Evolutionary conservation across 2,797 vertebrate genomes (phyloP), one percentile per base, ranked within the genome.

Genomic region (Crocodylus rhombifer): DNA sequence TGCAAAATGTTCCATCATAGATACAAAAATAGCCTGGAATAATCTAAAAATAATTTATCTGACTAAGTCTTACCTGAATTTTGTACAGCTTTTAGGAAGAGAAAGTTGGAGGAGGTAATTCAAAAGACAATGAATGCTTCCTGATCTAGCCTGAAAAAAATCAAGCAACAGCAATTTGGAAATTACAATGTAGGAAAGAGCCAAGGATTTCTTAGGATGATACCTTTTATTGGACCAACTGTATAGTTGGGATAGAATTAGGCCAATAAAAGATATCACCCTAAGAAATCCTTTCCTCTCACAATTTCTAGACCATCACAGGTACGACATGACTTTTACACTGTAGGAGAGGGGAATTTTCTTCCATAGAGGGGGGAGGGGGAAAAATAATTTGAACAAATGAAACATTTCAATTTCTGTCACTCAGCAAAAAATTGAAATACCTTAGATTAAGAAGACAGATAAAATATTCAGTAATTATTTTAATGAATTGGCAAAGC

Each of bases 21-120:
- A 74, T 60, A 14, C 26, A 33, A 28, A 17, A 51, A 73, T 23
- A 80, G 12, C 28, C 14, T 58, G 64, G 51, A 57, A 60, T 73
- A 86, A 71, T 69, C 23, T 20, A 33, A 56, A 60, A 56, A 62
- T 63, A 55, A 71, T 55, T 86, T 80, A 65, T 77, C 63, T 62
- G 84, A 86, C 28, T 80, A 69, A 56, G 60, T 33, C 56, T 60
- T 28, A 18, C 55, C n/a, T 76, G 78, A 75, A 28, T 60, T 80
- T 61, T 0, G 2, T 14, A 3, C 0, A 4, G 5, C 4, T 71
- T 71, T 71, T 11, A 36, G 67, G 13, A 23, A 14, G 71, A 65
- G 57, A n/a, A 28, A 80, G 14, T 64, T 10, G 20, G 7, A 11
- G 63, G 42, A 5, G 15, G 63, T 84, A 78, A 51, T 7, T 4